Percentiles rank a stretch among this genome's conserved stretches.
phyloP scores from a whole-genome alignment of 2,888 invertebrate species.

The Lysandra coridon region DNA sequence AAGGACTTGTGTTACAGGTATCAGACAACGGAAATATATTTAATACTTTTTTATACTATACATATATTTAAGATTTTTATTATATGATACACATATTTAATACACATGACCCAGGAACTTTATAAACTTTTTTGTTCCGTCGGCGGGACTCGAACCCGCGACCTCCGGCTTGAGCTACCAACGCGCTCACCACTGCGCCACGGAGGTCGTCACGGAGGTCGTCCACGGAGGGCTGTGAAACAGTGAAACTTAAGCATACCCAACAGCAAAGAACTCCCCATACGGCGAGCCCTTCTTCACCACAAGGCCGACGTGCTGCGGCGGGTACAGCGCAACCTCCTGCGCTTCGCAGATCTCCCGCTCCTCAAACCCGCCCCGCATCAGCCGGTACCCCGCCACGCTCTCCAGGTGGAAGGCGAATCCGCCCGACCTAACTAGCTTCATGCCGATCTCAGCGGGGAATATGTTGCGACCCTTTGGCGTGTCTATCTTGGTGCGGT shows the following conservation, averaged over 20 bases:
- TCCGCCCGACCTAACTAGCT: conserved; percentile 81
- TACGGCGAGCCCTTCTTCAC: conserved; percentile 83
- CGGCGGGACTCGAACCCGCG: no score
- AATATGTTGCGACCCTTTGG: conserved; percentile 68
- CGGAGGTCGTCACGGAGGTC: no score
- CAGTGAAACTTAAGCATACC: conserved; percentile 56
- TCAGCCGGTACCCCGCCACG: conserved; percentile 84
- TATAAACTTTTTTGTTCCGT: no score
- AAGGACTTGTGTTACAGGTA: no score
- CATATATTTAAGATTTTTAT: no score
- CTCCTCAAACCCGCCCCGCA: conserved; percentile 82
- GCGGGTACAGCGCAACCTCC: conserved; percentile 82
- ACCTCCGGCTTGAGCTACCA: no score
- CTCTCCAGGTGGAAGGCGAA: conserved; percentile 87
- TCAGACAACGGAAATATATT: no score
- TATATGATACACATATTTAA: no score
- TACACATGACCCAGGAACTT: no score
- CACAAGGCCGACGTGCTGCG: conserved; percentile 79
- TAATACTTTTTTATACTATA: no score
- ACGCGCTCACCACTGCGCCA: no score
- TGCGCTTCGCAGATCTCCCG: conserved; percentile 84
- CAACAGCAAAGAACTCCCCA: conserved; percentile 81
- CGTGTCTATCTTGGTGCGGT: conserved; percentile 77
- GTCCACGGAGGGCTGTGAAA: no score
- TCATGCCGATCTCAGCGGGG: conserved; percentile 78